These are phyloP conservation scores for Graphium colonna DNA, from an alignment of 2,888 invertebrate genomes.

Conservation along the genomic window DNA sequence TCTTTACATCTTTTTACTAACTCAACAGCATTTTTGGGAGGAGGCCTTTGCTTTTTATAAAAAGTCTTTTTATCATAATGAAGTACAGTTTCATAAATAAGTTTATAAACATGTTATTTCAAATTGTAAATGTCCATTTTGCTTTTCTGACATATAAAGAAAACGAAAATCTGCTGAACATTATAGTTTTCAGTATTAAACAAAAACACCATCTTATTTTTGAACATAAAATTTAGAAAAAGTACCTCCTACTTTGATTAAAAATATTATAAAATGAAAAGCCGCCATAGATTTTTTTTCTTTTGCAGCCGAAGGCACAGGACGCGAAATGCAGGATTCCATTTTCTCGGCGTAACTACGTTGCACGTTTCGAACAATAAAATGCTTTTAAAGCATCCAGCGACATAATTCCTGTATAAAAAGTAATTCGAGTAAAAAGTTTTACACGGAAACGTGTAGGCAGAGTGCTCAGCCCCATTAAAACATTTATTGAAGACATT, in stretches of 20 bases:
- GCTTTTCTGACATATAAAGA: no score
- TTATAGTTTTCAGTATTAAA: no score
- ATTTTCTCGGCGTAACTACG: slow-evolving; percentile 69
- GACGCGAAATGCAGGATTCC: slow-evolving; percentile 68
- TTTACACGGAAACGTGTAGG: slow-evolving; percentile 31
- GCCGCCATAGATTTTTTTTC: slow-evolving; percentile 57
- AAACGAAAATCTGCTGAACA: no score
- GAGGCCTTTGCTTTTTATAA: no score
- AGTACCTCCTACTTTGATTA: slow-evolving; percentile 13
- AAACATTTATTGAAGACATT: slow-evolving; percentile 20
- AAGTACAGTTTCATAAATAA: no score
- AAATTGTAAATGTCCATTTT: no score
- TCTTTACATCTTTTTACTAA: no score
- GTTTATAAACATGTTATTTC: no score
- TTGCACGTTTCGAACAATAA: slow-evolving; percentile 71
- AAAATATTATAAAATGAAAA: slow-evolving; percentile 39
- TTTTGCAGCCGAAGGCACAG: slow-evolving; percentile 67
- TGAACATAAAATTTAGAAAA: no score
- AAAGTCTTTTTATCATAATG: no score
- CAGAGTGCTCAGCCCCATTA: slow-evolving; percentile 24
- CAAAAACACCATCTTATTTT: no score
- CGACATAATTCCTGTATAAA: slow-evolving; percentile 62
- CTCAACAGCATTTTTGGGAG: no score
- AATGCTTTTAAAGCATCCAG: slow-evolving; percentile 76
- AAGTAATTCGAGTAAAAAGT: slow-evolving; percentile 44